Base-by-base conservation (phyloP, 2,888 invertebrate genomes). In the Ochropleura leucogaster region DNA sequence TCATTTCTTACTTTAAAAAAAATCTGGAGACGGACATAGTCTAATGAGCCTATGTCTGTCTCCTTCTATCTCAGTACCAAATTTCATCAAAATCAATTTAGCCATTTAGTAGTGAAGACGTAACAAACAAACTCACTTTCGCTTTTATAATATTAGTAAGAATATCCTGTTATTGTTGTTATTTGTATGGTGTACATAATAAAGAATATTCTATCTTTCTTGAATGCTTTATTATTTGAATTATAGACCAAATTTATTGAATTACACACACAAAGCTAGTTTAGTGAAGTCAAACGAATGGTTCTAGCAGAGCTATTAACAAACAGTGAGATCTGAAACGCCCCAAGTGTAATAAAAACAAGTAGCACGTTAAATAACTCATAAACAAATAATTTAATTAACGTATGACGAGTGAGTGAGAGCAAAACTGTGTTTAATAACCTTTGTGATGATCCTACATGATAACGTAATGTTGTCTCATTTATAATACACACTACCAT, bases 401-500 rank as follows among this genome's bases (percentile, higher is more conserved):
- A 68, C 68, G 68, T 60, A 68, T 75, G 68, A 76, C 77, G 68
- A 79, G 74, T 72, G 66, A 57, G 62, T 69, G 82, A 82, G 72
- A 87, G 85, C 79, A 73, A 74, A 87, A 79, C 74, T 79, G 81
- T 86, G 80, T 86, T 85, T 80, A 76, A 82, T 85, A 60, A 72
- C 20, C 59, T 75, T 80, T 76, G 75, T 72, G 44, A 68, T 53
- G 69, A 64, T 80, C 47, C 30, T 72, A 57, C 68, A 66, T 51
- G 46, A 20, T 47, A 30, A 44, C 4, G 20, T 60, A 30, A 62
- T 67, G 59, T 20, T 60, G 55, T 66, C 66, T 42, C 14, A 60
- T 60, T 57, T 64, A 74, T 55, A 42, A 62, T 64, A 76, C 12
- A 40, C 14, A 40, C 49, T 40, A 18, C 62, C 44, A 42, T 71